These are phyloP conservation scores for Metopia argyrocephala DNA, from an alignment of 2,888 invertebrate genomes.

Conservation along the genomic window DNA sequence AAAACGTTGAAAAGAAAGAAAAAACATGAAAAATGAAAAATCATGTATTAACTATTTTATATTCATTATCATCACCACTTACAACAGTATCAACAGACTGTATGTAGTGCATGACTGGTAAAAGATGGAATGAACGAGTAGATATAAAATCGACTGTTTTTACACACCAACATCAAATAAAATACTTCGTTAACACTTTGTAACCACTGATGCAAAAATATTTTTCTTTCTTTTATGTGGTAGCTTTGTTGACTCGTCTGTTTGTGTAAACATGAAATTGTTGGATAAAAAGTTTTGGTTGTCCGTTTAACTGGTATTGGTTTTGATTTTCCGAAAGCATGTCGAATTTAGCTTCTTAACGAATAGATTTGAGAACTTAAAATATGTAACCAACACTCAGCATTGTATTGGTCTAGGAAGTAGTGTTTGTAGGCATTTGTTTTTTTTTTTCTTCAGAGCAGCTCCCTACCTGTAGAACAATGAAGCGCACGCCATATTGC, in stretches of 20 bases:
- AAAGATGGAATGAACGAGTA: neutral
- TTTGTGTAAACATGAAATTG: constrained; percentile 15
- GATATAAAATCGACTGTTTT: no score
- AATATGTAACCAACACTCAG: no score
- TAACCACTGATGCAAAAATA: neutral
- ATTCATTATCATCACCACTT: neutral
- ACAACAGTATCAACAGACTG: neutral
- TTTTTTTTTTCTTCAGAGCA: no score
- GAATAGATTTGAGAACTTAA: no score
- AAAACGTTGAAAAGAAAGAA: neutral
- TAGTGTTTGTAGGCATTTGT: no score
- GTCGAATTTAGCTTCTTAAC: neutral
- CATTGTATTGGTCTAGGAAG: no score
- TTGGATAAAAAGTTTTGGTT: neutral
- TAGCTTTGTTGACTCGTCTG: constrained; percentile 4
- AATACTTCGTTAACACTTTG: neutral
- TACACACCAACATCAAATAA: neutral
- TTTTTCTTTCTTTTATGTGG: neutral
- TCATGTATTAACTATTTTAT: neutral
- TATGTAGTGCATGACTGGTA: constrained; percentile 15
- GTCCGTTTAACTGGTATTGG: neutral
- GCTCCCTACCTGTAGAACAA: no score
- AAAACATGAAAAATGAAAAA: neutral
- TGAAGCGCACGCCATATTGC: no score
- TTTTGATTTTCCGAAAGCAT: neutral